Evolutionary conservation across 2,797 vertebrate species (phyloP), one percentile per base, ranked within the genome.

Genomic region (Chaenodraco wilsoni): DNA sequence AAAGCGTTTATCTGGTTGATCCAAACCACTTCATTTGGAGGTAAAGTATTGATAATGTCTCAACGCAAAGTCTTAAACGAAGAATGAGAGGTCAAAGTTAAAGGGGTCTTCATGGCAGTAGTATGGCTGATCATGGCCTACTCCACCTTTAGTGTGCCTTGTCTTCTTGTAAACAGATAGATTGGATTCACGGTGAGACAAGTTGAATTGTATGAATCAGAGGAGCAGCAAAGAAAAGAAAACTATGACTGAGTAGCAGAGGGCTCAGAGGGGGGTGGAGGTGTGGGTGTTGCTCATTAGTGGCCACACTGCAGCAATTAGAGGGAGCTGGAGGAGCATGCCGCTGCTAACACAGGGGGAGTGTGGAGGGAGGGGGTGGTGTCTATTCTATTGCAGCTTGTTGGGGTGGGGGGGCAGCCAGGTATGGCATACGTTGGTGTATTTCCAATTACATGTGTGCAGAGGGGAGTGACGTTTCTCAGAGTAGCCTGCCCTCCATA

Each of bases 291-390:
- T 78, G 94, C 95, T 97, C 95, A 96, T 96, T 97, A 97, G 95
- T 92, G 95, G 91, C 93, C 94, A 94, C 94, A 88, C 95, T 94
- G 95, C 92, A 91, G 94, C 96, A 96, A 97, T 98, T 96, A 97
- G 94, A 95, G 94, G 94, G 93, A 95, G 96, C 96, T 95, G 95
- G 94, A 95, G 94, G 91, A 95, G 93, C 94, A 93, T 92, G 93
- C 93, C 93, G 93, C 94, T 55, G 88, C 89, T 92, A 92, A 93
- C 90, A 93, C 90, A 90, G 93, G 93, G 93, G 95, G 76, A 65
- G 86, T 72, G 71, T 67, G 65, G 2, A 17, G 74, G 84, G 78
- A 17, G 64, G 69, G 11, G 19, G 76, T 37, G 78, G 78, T 76
- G 67, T 73, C 48, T 50, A 83, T 73, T 83, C 84, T 85, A 79